Conservation (phyloP, 2,888 invertebrate genomes). For the Cyclophora punctaria region DNA sequence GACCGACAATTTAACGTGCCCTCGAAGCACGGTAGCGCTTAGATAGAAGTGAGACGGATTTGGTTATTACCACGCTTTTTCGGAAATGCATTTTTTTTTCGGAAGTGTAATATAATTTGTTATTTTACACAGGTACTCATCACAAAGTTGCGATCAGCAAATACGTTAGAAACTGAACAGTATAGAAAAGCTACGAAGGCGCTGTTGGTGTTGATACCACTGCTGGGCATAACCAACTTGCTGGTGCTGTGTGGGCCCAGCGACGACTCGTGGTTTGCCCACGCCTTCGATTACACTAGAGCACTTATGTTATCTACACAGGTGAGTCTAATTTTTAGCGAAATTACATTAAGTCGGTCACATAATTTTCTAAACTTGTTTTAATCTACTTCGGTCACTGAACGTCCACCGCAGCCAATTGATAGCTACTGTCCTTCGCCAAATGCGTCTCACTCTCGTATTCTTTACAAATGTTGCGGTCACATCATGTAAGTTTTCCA, state of each 20-base stretch:
- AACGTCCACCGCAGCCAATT: not conserved
- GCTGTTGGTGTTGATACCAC: constrained; percentile 91
- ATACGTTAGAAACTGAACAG: constrained; percentile 92
- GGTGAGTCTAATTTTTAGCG: constrained; percentile 68
- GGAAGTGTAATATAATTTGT: constrained; percentile 8
- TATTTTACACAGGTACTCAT: constrained; percentile 86
- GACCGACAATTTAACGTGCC: no score
- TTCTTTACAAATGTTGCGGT: no score
- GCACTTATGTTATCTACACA: constrained; percentile 92
- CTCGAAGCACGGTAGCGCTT: no score
- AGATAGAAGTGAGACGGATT: no score
- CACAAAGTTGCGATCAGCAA: constrained; percentile 93
- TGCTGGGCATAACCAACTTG: constrained; percentile 93
- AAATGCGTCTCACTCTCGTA: no score
- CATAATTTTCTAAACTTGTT: not conserved
- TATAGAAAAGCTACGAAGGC: constrained; percentile 94
- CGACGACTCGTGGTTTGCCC: constrained; percentile 82
- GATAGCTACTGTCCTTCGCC: not conserved
- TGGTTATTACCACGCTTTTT: not conserved
- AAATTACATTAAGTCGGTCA: no score
- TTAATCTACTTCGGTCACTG: not conserved
- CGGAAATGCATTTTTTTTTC: not conserved
- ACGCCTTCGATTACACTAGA: constrained; percentile 85
- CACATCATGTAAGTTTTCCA: no score
- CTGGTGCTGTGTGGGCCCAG: constrained; percentile 88